Evolutionary conservation across 1,140 invertebrate species (phyloP).

Genomic region (Euschistus heros): DNA sequence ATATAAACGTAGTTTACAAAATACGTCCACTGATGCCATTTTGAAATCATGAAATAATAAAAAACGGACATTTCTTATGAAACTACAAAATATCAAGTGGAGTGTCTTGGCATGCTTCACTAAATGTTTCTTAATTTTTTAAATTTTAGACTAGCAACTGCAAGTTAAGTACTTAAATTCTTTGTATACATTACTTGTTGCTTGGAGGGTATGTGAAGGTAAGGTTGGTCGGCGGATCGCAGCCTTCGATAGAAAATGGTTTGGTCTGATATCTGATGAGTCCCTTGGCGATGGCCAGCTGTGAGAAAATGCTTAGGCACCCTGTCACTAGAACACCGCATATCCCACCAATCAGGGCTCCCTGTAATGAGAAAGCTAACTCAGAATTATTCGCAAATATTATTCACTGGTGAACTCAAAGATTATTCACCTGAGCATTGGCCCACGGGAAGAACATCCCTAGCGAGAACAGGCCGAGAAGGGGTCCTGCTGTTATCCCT

Average conservation of each 20-base stretch:
- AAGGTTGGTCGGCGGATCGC: conserved; percentile 12
- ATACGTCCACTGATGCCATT: too few species aligned
- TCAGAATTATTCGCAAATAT: background rate
- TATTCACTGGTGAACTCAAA: background rate
- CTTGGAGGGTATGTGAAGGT: background rate
- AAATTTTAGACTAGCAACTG: too few species aligned
- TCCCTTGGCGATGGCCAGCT: conserved; percentile 55
- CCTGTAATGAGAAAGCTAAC: conserved; percentile 41
- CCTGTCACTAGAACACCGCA: conserved; percentile 56
- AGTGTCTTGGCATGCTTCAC: too few species aligned
- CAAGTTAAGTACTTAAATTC: too few species aligned
- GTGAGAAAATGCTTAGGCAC: conserved; percentile 78
- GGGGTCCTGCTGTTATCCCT: conserved; percentile 58
- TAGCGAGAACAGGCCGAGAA: conserved; percentile 63
- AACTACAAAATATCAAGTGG: too few species aligned
- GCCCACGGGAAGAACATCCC: conserved; percentile 65
- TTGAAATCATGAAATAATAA: too few species aligned
- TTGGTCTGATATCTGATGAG: conserved; percentile 40
- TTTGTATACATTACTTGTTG: background rate
- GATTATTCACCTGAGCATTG: conserved; percentile 39
- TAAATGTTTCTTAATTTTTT: too few species aligned
- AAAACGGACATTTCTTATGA: too few species aligned
- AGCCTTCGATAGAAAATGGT: conserved; percentile 28
- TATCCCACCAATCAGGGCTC: conserved; percentile 63
- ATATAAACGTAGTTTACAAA: too few species aligned